phyloP scores from a whole-genome alignment of 2,888 invertebrate genomes.

The Amphipoea lucens region DNA sequence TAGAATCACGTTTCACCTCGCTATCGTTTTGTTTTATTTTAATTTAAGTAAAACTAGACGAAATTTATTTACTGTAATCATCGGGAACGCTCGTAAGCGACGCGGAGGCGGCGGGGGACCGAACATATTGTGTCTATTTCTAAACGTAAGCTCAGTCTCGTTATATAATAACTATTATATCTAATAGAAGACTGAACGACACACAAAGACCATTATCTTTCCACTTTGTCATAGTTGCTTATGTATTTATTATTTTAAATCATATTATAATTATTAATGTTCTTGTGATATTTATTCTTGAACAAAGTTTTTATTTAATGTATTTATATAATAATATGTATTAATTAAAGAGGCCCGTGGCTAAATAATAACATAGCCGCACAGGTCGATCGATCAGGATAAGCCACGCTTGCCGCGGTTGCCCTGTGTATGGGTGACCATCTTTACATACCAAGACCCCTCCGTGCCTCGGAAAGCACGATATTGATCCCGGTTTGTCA shows the following conservation, averaged over 20 bases:
- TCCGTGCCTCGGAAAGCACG: too few relatives aligned
- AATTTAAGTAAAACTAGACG: background rate
- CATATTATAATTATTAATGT: background rate
- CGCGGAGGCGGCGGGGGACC: too few relatives aligned
- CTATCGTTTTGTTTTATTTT: conserved; percentile 7
- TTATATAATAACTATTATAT: background rate
- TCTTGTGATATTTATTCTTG: too few relatives aligned
- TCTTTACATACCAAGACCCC: too few relatives aligned
- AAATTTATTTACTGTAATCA: conserved; percentile 5
- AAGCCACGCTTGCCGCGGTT: too few relatives aligned
- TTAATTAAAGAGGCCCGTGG: too few relatives aligned
- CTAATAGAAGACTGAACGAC: background rate
- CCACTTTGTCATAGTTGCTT: background rate
- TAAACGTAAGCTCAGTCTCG: background rate
- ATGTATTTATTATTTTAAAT: background rate
- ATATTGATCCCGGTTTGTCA: too few relatives aligned
- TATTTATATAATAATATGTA: too few relatives aligned
- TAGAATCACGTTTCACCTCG: conserved; percentile 5
- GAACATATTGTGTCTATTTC: conserved; percentile 1
- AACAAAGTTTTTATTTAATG: too few relatives aligned
- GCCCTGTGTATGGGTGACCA: too few relatives aligned
- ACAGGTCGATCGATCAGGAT: too few relatives aligned
- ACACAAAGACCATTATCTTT: background rate
- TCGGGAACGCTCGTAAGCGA: background rate
- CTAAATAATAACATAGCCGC: too few relatives aligned